Base-by-base conservation (phyloP, 2,113 vertebrate genomes). In the Gnathonemus echidnorhynchus region DNA sequence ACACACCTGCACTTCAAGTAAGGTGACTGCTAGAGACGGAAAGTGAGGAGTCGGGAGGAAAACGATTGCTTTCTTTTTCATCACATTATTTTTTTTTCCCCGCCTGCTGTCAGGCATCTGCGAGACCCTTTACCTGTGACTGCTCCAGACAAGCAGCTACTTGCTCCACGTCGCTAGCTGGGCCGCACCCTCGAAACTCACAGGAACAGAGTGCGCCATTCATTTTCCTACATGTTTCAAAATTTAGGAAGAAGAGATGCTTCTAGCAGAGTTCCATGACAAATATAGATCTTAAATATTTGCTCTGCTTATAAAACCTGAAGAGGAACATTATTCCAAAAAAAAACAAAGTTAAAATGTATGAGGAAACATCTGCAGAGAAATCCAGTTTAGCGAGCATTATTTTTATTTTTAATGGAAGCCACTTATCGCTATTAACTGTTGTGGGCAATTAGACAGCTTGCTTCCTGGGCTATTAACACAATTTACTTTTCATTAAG, bases 1-100 rank as follows among this genome's bases (percentile, higher is more conserved):
- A 45, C 89, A 87, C 84, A 70, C 84, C 80, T 46, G 53, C 58
- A 77, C 86, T 88, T 90, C 86, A 80, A 88, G 85, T 90, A 62
- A 90, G 35, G 86, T 87, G 70, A 90, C 58, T 45, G 58, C 10
- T 27, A 7, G 42, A 70, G 89, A 90, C 45, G 84, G 89, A 35
- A 49, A 86, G 53, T 66, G 52, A 87, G 86, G n/a, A 50, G 46
- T n/a, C 2, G 21, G 83, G 45, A 58, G 84, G 85, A 62, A 53
- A 86, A 84, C 85, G n/a, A 90, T 90, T 77, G 74, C 89, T 90
- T 49, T 48, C 85, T 17, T 88, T 90, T 58, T 86, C 86, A 53
- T 90, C 46, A 45, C 39, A 6, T 88, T 90, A 56, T 87, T 90
- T 70, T 87, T 87, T 87, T 87, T 77, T 42, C 1, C 8, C 45